These are phyloP conservation scores for Cisticola juncidis DNA, from an alignment of 2,113 vertebrate genomes.

Conservation along the genomic window DNA sequence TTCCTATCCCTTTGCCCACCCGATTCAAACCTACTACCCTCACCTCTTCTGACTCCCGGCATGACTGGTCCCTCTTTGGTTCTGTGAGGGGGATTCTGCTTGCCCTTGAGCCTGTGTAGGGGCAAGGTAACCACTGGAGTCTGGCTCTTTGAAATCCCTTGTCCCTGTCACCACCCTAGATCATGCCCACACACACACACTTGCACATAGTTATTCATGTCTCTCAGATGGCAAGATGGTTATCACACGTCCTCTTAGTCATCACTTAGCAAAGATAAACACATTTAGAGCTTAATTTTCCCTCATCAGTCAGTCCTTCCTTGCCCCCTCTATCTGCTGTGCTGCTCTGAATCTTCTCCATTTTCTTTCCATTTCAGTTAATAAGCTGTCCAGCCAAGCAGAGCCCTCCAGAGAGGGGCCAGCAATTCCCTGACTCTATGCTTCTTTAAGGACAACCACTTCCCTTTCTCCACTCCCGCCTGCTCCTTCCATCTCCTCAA, in stretches of 20 bases:
- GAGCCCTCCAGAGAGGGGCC: neutral
- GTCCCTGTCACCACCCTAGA: neutral
- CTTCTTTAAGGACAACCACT: neutral
- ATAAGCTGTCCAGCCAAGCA: constrained; percentile 50
- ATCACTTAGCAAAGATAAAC: constrained; percentile 57
- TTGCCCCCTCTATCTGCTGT: neutral
- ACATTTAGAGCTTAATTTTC: constrained; percentile 29
- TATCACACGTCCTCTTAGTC: constrained; percentile 51
- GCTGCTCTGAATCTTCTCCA: neutral
- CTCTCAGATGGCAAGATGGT: constrained; percentile 1
- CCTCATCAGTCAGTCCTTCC: neutral
- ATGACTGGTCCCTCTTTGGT: neutral
- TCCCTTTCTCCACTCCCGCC: neutral
- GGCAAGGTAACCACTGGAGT: neutral
- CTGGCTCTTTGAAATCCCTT: neutral
- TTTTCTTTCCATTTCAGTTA: constrained; percentile 37
- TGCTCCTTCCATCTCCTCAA: neutral
- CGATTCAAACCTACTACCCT: neutral
- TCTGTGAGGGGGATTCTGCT: neutral
- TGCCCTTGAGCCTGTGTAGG: neutral
- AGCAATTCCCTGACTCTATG: neutral
- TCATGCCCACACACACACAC: neutral
- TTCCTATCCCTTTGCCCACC: neutral
- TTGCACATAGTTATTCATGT: neutral
- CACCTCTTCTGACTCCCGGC: neutral